phyloP scores from a whole-genome alignment of 1,140 invertebrate genomes.

The Coptotermes formosanus region DNA sequence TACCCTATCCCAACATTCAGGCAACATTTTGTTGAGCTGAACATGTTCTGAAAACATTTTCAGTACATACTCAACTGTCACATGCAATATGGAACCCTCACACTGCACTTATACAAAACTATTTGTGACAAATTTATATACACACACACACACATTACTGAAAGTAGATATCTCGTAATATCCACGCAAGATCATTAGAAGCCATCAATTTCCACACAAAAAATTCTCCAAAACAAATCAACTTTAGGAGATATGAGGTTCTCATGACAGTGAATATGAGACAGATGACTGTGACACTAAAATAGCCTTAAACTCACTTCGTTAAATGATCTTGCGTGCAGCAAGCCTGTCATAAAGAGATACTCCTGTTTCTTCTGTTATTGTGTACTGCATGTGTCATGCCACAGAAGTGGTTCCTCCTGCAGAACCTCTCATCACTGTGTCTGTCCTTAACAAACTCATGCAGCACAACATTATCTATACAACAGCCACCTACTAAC shows the following conservation, averaged over 20 bases:
- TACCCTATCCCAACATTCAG: conserved; percentile 98
- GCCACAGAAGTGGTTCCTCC: no score
- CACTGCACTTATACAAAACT: background rate
- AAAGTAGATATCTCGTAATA: background rate
- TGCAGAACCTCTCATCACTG: no score
- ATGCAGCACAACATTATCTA: no score
- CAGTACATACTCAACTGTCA: conserved; percentile 19
- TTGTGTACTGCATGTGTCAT: no score
- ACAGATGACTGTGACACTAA: no score
- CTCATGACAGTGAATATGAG: no score
- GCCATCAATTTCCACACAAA: background rate
- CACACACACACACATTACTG: background rate
- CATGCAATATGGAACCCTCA: background rate
- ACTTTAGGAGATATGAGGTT: background rate
- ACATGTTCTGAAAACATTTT: conserved; percentile 16
- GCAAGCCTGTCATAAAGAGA: background rate
- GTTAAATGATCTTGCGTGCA: background rate
- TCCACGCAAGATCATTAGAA: background rate
- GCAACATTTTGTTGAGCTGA: conserved; percentile 53
- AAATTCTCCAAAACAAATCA: background rate
- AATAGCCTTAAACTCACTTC: background rate
- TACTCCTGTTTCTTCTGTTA: background rate
- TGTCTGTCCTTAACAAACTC: no score
- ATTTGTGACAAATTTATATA: conserved; percentile 2
- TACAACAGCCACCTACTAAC: no score